Conservation (phyloP, 1,140 invertebrate genomes). For the Odontomachus brunneus region DNA sequence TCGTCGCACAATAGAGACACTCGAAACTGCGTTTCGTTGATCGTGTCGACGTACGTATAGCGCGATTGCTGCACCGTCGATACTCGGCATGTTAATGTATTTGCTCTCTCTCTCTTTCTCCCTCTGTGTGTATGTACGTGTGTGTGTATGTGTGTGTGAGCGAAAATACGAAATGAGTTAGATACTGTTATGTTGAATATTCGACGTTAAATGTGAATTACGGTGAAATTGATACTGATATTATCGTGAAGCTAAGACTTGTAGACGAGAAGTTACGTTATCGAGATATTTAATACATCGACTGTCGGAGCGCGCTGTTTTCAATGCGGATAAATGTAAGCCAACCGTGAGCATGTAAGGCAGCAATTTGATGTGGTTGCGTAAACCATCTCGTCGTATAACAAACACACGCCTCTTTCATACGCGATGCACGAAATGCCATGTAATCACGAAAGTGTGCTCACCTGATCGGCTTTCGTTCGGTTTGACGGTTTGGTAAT, state of each 20-base stretch:
- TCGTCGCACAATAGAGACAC: conserved; percentile 30
- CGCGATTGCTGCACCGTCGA: not conserved
- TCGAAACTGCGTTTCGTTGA: not conserved
- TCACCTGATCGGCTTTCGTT: conserved; percentile 19
- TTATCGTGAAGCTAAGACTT: not conserved
- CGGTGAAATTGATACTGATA: not conserved
- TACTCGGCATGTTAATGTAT: too few relatives aligned
- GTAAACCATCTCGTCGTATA: not conserved
- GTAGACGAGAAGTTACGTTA: not conserved
- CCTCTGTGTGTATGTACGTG: too few relatives aligned
- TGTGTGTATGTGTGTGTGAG: too few relatives aligned
- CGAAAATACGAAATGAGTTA: too few relatives aligned
- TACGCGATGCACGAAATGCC: not conserved
- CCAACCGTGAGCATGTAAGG: not conserved
- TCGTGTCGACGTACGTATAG: not conserved
- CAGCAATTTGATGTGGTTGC: conserved; percentile 1
- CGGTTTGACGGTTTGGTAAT: conserved; percentile 30
- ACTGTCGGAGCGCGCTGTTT: not conserved
- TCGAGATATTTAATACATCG: conserved; percentile 4
- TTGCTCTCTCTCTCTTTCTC: too few relatives aligned
- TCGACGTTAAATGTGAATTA: too few relatives aligned
- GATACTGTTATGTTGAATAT: too few relatives aligned
- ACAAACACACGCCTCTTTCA: not conserved
- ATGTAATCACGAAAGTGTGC: conserved; percentile 10
- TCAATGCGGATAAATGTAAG: conserved; percentile 3